These are phyloP conservation scores for Camponotus pennsylvanicus DNA, from an alignment of 1,140 invertebrate species.

Conservation along the genomic window DNA sequence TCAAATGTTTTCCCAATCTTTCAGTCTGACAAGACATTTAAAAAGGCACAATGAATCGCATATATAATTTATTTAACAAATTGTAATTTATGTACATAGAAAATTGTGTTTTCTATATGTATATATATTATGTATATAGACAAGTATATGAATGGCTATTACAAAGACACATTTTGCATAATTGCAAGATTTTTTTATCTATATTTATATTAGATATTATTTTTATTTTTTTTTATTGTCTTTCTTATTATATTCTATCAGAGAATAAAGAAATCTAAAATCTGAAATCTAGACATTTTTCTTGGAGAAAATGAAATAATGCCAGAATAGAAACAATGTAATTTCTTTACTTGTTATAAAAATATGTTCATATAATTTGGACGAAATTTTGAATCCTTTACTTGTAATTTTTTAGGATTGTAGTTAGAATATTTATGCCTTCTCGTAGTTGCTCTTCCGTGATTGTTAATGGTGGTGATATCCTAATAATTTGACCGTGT, in stretches of 20 bases:
- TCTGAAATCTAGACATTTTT: not conserved
- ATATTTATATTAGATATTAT: not conserved
- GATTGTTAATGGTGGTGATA: slow-evolving; percentile 92
- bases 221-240: not conserved
- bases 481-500: slow-evolving; percentile 91
- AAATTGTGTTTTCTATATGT: not conserved
- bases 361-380: slow-evolving; percentile 6
- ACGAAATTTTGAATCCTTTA: slow-evolving; percentile 2
- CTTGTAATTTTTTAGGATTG: slow-evolving; percentile 60
- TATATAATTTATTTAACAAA: slow-evolving; percentile 38
- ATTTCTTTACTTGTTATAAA: slow-evolving; percentile 1
- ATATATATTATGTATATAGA: no score
- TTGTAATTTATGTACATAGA: slow-evolving; percentile 20
- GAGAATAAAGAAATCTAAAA: not conserved
- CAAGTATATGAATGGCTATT: not conserved
- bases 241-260: not conserved
- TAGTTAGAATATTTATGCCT: slow-evolving; percentile 87
- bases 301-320: slow-evolving; percentile 1
- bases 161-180: slow-evolving; percentile 34
- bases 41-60: slow-evolving; percentile 80
- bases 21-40: slow-evolving; percentile 85
- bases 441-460: slow-evolving; percentile 89
- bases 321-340: not conserved
- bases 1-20: slow-evolving; percentile 84
- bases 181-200: not conserved